phyloP scores from a whole-genome alignment of 2,888 invertebrate species.

The Drosophila diplacantha region DNA sequence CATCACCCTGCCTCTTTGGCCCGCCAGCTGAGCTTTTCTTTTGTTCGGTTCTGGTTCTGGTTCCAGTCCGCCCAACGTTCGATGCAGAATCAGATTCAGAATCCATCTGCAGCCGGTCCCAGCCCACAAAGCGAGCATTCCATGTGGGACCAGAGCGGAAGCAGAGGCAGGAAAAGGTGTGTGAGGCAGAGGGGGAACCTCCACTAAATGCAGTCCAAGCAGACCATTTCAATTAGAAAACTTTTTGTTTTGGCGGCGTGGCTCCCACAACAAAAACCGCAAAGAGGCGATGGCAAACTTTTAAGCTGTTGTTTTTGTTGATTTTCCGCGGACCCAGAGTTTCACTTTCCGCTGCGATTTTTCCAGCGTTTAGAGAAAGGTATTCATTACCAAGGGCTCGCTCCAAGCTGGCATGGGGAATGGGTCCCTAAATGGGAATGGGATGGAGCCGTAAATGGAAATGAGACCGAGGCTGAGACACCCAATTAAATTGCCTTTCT shows the following conservation, averaged over 20 bases:
- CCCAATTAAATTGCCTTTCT: slow-evolving; percentile 40
- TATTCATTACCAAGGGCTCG: slow-evolving; percentile 53
- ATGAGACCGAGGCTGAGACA: slow-evolving; percentile 13
- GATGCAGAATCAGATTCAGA: slow-evolving; percentile 14
- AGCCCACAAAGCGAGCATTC: neutral
- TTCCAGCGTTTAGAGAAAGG: slow-evolving; percentile 42
- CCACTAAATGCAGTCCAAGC: slow-evolving; percentile 1
- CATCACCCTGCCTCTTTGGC: neutral
- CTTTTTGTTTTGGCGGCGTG: slow-evolving; percentile 5
- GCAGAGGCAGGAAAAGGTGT: slow-evolving; percentile 1
- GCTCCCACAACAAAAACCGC: slow-evolving; percentile 12
- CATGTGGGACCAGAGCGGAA: slow-evolving; percentile 4
- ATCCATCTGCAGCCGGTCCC: neutral
- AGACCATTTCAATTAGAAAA: slow-evolving; percentile 25
- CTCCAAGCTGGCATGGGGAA: slow-evolving; percentile 16
- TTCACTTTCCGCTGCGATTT: slow-evolving; percentile 39
- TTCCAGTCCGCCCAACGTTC: slow-evolving; percentile 27
- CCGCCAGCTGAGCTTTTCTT: slow-evolving; percentile 4
- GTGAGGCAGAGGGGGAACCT: neutral
- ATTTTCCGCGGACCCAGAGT: slow-evolving; percentile 32
- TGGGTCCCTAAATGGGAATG: slow-evolving; percentile 29
- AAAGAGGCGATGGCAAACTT: slow-evolving; percentile 21
- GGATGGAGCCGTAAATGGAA: slow-evolving; percentile 14
- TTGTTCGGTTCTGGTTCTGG: slow-evolving; percentile 15
- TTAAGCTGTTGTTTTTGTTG: slow-evolving; percentile 12